These are phyloP conservation scores for Altica lythri DNA, from an alignment of 2,888 invertebrate species.

Conservation along the genomic window DNA sequence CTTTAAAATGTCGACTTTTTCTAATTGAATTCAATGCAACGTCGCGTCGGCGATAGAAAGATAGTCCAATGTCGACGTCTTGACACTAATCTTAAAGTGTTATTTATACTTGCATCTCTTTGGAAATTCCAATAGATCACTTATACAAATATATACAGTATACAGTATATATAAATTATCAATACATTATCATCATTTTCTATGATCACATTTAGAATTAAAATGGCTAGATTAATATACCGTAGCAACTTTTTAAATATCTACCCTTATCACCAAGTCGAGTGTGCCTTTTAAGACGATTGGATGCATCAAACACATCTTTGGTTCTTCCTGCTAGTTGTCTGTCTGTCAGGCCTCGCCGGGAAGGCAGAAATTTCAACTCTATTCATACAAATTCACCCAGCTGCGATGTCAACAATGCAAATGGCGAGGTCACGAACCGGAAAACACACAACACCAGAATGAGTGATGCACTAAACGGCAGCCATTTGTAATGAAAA, in stretches of 20 bases:
- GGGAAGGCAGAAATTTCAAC: constrained; percentile 10
- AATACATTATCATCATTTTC: too few species aligned
- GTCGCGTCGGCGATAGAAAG: neutral
- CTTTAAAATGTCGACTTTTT: neutral
- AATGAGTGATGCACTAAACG: constrained; percentile 25
- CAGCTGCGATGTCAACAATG: constrained; percentile 26
- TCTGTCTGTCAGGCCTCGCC: constrained; percentile 12
- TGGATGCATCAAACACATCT: constrained; percentile 4
- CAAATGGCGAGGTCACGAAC: constrained; percentile 21
- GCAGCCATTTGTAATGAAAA: constrained; percentile 21
- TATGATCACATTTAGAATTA: too few species aligned
- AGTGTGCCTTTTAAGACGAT: constrained; percentile 14
- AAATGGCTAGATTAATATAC: too few species aligned
- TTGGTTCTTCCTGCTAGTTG: constrained; percentile 4
- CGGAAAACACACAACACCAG: constrained; percentile 26
- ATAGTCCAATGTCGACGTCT: neutral
- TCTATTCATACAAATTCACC: constrained; percentile 26
- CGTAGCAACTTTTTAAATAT: too few species aligned
- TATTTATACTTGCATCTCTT: too few species aligned
- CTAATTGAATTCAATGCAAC: neutral
- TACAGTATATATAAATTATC: too few species aligned
- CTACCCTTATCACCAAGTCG: too few species aligned
- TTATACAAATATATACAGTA: too few species aligned
- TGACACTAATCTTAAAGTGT: neutral
- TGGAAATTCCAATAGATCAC: too few species aligned